Conservation (phyloP, 2,797 vertebrate species). For the Aeoliscus strigatus region DNA sequence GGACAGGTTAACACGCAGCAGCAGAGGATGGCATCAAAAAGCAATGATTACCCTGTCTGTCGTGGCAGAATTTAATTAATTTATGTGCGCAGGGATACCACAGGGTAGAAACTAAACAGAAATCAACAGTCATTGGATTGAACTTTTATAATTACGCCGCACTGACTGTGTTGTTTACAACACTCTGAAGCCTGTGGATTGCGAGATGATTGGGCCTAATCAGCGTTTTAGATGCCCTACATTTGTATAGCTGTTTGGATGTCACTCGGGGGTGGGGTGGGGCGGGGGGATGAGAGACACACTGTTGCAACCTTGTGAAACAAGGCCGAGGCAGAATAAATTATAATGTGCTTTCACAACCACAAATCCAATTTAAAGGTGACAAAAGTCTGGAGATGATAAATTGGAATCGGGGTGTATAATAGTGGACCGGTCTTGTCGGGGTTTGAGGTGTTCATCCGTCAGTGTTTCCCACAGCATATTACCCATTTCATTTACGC, state of each 20-base stretch:
- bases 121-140: conserved; percentile 45
- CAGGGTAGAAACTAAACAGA: conserved; percentile 37
- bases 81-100: conserved; percentile 36
- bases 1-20: no score
- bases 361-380: no score
- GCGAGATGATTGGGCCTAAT: conserved; percentile 61
- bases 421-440: conserved; percentile 51
- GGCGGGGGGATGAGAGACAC: conserved; percentile 39
- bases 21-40: no score
- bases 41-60: no score
- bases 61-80: conserved; percentile 48
- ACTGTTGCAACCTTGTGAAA: conserved; percentile 62
- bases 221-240: conserved; percentile 61
- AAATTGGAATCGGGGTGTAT: conserved; percentile 60
- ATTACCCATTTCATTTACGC: conserved; percentile 61
- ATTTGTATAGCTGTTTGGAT: conserved; percentile 56
- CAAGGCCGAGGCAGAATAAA: no score
- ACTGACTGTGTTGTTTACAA: conserved; percentile 58
- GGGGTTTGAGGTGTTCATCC: conserved; percentile 49
- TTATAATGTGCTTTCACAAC: no score
- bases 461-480: conserved; percentile 55
- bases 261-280: no score
- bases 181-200: conserved; percentile 56
- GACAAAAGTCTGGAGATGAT: no score
- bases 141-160: conserved; percentile 53